Percentiles rank a stretch among this genome's conserved stretches.
Evolutionary conservation across 2,888 invertebrate species (phyloP).

Genomic region (Drosophila histrio): DNA sequence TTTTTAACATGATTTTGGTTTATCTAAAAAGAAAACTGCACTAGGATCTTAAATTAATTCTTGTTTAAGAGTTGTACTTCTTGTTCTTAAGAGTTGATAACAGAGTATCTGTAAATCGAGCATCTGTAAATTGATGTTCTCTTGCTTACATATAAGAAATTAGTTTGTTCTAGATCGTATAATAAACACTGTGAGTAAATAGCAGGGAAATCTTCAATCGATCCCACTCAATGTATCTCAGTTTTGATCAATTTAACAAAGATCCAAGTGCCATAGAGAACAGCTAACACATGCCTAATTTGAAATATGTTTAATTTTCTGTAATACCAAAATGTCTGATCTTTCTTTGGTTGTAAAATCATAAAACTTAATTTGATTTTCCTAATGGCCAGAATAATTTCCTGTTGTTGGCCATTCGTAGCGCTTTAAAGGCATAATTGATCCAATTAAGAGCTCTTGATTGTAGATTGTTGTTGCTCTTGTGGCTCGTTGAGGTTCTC

Average conservation of each 20-base stretch:
- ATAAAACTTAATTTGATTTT: background rate
- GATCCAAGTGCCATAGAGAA: too few species aligned
- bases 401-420: constrained; percentile 13
- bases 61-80: too few species aligned
- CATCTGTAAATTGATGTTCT: background rate
- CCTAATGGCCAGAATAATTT: constrained; percentile 2
- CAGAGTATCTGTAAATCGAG: background rate
- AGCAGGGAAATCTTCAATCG: background rate
- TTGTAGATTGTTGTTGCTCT: constrained; percentile 10
- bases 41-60: too few species aligned
- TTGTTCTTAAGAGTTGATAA: too few species aligned
- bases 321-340: background rate
- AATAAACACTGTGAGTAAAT: background rate
- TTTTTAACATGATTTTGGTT: too few species aligned
- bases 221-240: too few species aligned
- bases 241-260: too few species aligned
- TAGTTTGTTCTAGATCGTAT: too few species aligned
- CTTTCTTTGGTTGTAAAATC: background rate
- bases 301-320: background rate
- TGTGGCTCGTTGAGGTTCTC: constrained; percentile 27
- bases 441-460: constrained; percentile 15
- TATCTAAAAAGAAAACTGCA: too few species aligned
- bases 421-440: constrained; percentile 16
- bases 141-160: background rate
- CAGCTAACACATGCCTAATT: background rate